Base-by-base conservation (phyloP, 92 coral and sea anemone genomes). In the Epizoanthus fatuus region DNA sequence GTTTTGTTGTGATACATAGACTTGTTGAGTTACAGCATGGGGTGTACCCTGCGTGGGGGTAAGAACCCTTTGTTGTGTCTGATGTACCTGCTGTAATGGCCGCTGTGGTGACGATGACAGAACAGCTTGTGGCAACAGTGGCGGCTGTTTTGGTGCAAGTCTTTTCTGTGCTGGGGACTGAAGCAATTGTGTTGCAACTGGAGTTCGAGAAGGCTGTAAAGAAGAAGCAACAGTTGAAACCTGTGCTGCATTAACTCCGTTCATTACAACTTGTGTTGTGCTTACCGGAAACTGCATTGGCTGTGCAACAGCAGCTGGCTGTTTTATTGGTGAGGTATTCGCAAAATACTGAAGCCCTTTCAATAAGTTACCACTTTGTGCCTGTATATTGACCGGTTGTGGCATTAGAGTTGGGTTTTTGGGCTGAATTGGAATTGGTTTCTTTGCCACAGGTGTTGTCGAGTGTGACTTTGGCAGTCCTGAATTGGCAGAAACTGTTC, bases 361-460 rank as follows among this genome's bases (percentile, higher is more conserved):
- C 58, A 73, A 47, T 29, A 88, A 62, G 58, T 66, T 86, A 7
- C 85, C 82, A 60, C 79, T 75, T 20, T 84, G 86, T 29, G 80
- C 69, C 37, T 85, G 68, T 3, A 88, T 85, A 37, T 67, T 86
- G 56, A 77, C 22, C 14, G 82, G 82, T 40, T 77, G 82, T n/a
- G 93, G 76, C 63, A 74, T 69, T 63, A 84, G 72, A 29, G 89
- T 78, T 71, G 86, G 95, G 22, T 93, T 96, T 79, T 96, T 94
- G 15, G 95, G 95, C 69, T 96, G 98, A 53, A 92, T 96, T 42
- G 97, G 94, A 32, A 94, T 92, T 13, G 98, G 96, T 54, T 94
- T 96, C 74, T 96, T 94, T 40, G 94, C 53, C 39, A 75, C 76
- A 12, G 91, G 75, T n/a, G 88, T 72, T 13, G 60, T 25, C 25